Conservation (phyloP, 1,140 invertebrate species). For the Uloborus diversus region DNA sequence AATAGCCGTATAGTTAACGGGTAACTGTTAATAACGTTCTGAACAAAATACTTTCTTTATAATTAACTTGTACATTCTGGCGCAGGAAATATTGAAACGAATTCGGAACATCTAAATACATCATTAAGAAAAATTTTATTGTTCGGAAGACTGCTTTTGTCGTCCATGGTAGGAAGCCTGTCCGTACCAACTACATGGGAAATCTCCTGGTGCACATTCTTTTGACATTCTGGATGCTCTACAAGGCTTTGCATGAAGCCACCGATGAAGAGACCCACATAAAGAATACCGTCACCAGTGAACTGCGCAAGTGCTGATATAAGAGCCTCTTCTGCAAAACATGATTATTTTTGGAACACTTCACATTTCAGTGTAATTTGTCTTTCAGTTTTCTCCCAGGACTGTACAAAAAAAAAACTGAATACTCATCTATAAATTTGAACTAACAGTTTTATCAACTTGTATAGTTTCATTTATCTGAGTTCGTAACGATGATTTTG, state of each 20-base stretch:
- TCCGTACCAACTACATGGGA: slow-evolving; percentile 68
- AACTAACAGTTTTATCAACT: no score
- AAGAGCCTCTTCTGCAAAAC: neutral
- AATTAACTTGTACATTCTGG: neutral
- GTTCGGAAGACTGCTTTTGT: neutral
- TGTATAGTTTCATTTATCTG: no score
- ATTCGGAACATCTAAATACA: neutral
- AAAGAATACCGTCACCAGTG: neutral
- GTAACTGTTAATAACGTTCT: no score
- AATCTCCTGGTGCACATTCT: slow-evolving; percentile 74
- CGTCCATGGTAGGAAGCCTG: neutral
- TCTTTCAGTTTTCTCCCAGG: no score
- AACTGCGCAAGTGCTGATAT: neutral
- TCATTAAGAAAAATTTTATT: neutral
- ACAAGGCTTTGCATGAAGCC: neutral
- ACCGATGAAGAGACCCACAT: neutral
- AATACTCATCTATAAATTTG: no score
- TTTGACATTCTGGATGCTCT: slow-evolving; percentile 72
- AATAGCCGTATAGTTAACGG: no score
- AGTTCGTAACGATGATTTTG: no score
- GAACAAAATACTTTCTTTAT: no score
- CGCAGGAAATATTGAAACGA: neutral
- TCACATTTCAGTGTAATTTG: no score
- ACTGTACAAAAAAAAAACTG: no score
- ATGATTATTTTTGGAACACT: no score